Base-by-base conservation (phyloP, 2,888 invertebrate species). In the Abrostola tripartita region DNA sequence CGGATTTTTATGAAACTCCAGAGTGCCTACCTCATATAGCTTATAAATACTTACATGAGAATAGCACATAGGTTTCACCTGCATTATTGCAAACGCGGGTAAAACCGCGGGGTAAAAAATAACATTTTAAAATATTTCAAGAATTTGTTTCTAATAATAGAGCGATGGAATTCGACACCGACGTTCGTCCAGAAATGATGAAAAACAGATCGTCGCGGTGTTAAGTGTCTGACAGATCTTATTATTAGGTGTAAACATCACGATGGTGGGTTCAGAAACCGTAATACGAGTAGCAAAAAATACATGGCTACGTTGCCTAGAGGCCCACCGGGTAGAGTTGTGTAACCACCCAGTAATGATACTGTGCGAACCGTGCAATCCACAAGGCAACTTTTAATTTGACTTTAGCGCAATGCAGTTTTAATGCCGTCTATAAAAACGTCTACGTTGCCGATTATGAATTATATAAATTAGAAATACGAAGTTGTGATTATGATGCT, bases 141-240 rank as follows among this genome's bases (percentile, higher is more conserved):
- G 53, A 60, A 58, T 42, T 53, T 57, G 62, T 47, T 56, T 74
- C 83, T 88, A 85, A 84, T 85, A 85, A 87, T 87, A 88, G 67
- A 61, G 57, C 68, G 37, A 67, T 85, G 81, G 82, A 85, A 88
- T 85, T 81, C 70, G 69, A 84, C 78, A 69, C 73, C 58, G 62
- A 41, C 78, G 76, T 71, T 81, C 69, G 76, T 71, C 81, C 68
- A 72, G 58, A 83, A 80, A 82, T 83, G 88, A 90, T 88, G 80
- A 80, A 88, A 86, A 89, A 82, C 90, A 92, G 89, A 89, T 85
- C 76, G 74, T 74, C 64, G 73, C 62, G 76, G 88, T 86, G 86
- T 85, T 86, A 82, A 87, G 83, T 88, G 79, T 82, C 85, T 81
- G 87, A 85, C 85, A 83, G 77, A 61, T 82, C 77, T 81, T 73